phyloP scores from a whole-genome alignment of 2,797 vertebrate species.

The Odontamblyopus rebecca region DNA sequence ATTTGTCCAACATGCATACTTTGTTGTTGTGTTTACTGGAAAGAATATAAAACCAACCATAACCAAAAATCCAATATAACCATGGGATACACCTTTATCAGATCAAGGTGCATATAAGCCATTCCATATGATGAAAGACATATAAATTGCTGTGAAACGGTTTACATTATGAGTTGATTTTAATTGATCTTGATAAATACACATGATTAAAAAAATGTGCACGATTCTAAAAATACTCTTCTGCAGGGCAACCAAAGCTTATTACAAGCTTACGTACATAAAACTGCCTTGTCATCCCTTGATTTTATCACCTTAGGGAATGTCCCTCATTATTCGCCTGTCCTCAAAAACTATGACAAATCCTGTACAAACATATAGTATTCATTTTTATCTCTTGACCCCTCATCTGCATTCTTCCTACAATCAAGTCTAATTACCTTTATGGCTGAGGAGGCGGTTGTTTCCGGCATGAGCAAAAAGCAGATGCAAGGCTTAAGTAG shows the following conservation, averaged over 20 bases:
- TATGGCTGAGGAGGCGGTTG: slow-evolving; percentile 9
- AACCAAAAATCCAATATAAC: too few relatives aligned
- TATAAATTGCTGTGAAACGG: not conserved
- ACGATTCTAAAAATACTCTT: not conserved
- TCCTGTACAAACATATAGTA: not conserved
- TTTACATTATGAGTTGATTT: not conserved
- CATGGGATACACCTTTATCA: not conserved
- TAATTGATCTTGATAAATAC: not conserved
- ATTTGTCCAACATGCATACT: not conserved
- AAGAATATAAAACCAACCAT: too few relatives aligned
- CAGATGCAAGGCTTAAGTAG: slow-evolving; percentile 36
- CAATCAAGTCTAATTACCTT: slow-evolving; percentile 16
- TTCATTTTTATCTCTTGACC: not conserved
- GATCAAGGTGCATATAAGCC: not conserved
- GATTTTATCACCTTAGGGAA: not conserved
- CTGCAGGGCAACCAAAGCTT: not conserved
- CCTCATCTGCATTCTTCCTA: slow-evolving; percentile 5
- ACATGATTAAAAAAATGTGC: not conserved
- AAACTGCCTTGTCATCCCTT: not conserved
- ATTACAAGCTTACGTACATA: not conserved
- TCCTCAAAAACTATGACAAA: slow-evolving; percentile 1
- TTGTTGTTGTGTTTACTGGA: not conserved
- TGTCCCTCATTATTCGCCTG: not conserved
- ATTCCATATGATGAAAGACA: not conserved
- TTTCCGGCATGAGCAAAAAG: slow-evolving; percentile 27